Percentiles rank a stretch among this genome's conserved stretches.
Evolutionary conservation across 1,140 invertebrate genomes (phyloP).

Genomic region (Drosophila nigrodunni): DNA sequence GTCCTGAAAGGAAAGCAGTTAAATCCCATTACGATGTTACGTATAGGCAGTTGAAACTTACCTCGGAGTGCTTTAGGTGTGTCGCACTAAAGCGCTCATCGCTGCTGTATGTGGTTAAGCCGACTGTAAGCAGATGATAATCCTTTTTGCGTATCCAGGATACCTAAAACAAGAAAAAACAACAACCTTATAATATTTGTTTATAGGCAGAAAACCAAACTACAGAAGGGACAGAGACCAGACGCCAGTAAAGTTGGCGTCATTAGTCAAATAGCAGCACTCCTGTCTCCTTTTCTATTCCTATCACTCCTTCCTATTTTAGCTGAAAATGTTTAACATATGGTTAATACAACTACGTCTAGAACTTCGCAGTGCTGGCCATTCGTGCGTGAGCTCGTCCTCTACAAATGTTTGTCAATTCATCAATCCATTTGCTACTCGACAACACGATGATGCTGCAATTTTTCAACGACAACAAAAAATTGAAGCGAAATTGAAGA

Average conservation of each 20-base stretch:
- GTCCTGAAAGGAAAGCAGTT: constrained; percentile 86
- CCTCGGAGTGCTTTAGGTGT: constrained; percentile 93
- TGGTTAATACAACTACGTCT: constrained; percentile 35
- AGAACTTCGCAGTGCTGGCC: constrained; percentile 8
- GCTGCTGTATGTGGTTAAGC: constrained; percentile 92
- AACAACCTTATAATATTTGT: constrained; percentile 3
- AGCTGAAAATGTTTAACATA: constrained; percentile 59
- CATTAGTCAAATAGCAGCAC: constrained; percentile 61
- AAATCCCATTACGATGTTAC: constrained; percentile 48
- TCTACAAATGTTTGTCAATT: constrained; percentile 77
- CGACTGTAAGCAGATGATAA: constrained; percentile 92
- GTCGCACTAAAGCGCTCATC: constrained; percentile 94
- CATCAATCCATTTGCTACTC: constrained; percentile 76
- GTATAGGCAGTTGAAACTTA: constrained; percentile 83
- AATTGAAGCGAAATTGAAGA: constrained; percentile 2
- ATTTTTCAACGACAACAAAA: constrained; percentile 59
- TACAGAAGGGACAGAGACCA: neutral
- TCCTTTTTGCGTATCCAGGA: constrained; percentile 93
- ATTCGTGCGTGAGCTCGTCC: constrained; percentile 44
- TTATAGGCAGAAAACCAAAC: neutral
- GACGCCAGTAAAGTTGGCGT: constrained; percentile 21
- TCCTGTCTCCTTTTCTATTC: neutral
- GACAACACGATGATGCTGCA: constrained; percentile 77
- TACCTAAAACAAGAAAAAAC: constrained; percentile 85
- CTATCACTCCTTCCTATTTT: constrained; percentile 31